Evolutionary conservation across 2,888 invertebrate species (phyloP), one percentile per base, ranked within the genome.

Genomic region (Auanema freiburgensis): DNA sequence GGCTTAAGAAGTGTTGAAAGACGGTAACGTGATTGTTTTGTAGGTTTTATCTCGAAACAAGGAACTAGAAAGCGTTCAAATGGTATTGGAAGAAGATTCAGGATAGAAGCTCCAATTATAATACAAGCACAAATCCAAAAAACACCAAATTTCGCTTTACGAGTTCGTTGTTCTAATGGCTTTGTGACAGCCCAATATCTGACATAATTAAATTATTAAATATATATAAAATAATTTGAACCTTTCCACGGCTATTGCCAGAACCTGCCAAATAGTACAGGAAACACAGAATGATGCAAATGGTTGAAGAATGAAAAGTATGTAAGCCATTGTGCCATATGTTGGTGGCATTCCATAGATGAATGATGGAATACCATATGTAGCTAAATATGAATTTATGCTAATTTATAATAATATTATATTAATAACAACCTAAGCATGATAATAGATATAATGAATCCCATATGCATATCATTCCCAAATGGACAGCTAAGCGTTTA

Each of bases 231-330:
- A 33, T 33, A 33, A 33, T 33, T 33, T 33, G 33, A 58, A 80
- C 79, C 81, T 64, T 66, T 82, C 82, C 12, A 83, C 54, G 1
- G 82, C 79, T 16, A 82, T 83, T 16, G 79, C 79, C n/a, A 80
- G 70, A 3, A 81, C 79, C 62, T 82, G 82, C 82, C 82, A 82
- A 50, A 82, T 83, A 2, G 79, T 80, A 33, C 79, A 81, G 10
- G 77, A 77, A 11, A 82, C 80, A 63, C 82, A 83, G 54, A 80
- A 77, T 11, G 73, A 74, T n/a, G 81, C 82, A 54, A 82, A 76
- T 6, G 82, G 82, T 61, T 82, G 82, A 18, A 81, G 71, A 43
- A 83, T 57, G 65, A 77, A 80, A n/a, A 82, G 71, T 42, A 83
- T 65, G 65, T 81, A 82, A n/a, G 82, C 78, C n/a, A 74, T 66